Conservation (phyloP, 2,888 invertebrate species). For the Lasioglossum vierecki region DNA sequence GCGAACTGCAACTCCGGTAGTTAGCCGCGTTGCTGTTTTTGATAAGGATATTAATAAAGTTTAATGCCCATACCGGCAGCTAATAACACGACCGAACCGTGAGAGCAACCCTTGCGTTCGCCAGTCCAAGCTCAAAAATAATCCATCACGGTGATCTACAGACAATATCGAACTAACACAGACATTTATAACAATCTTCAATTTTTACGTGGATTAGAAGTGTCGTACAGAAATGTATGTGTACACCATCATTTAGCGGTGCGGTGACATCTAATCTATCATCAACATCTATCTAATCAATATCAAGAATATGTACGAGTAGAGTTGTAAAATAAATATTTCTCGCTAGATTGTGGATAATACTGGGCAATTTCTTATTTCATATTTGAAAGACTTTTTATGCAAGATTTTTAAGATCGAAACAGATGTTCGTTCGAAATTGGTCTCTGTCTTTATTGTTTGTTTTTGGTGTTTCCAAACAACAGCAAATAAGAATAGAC, state of each 20-base stretch:
- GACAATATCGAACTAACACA: not conserved
- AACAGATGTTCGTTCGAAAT: too few relatives aligned
- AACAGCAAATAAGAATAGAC: too few relatives aligned
- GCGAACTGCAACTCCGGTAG: constrained; percentile 75
- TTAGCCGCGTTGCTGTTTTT: constrained; percentile 76
- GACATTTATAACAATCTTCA: not conserved
- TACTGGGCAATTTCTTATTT: too few relatives aligned
- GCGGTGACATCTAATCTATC: not conserved
- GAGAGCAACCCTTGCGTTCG: not conserved
- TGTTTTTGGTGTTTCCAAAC: too few relatives aligned
- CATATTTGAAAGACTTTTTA: too few relatives aligned
- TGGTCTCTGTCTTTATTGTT: too few relatives aligned
- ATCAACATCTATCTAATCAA: too few relatives aligned
- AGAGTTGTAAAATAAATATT: too few relatives aligned
- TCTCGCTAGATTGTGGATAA: too few relatives aligned
- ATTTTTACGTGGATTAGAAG: not conserved
- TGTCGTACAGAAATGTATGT: too few relatives aligned
- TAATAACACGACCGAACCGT: constrained; percentile 19
- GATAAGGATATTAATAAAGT: constrained; percentile 82
- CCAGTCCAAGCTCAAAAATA: not conserved
- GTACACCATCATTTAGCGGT: not conserved
- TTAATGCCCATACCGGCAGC: constrained; percentile 54
- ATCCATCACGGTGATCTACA: not conserved
- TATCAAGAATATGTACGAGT: too few relatives aligned
- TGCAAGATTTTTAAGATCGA: too few relatives aligned